Conservation (phyloP, 2,797 vertebrate species). For the Lagodon rhomboides region DNA sequence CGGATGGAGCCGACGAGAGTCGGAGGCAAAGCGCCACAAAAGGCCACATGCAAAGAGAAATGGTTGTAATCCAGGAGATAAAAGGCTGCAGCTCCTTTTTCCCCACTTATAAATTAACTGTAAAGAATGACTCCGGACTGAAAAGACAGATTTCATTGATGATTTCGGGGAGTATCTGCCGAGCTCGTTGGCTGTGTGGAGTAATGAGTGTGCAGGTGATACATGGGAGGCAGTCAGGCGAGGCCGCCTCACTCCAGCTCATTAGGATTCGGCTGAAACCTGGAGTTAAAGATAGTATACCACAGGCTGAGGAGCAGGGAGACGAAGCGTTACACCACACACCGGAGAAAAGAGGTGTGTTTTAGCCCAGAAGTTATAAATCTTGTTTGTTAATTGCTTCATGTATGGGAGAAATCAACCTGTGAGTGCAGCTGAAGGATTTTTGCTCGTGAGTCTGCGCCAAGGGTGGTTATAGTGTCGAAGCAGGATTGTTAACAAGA, state of each 20-base stretch:
- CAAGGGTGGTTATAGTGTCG: not conserved
- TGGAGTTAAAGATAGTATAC: not conserved
- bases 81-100: not conserved
- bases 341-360: not conserved
- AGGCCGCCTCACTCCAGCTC: not conserved
- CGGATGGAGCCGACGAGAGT: not conserved
- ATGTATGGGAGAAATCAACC: not conserved
- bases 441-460: not conserved
- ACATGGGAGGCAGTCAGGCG: not conserved
- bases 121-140: not conserved
- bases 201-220: not conserved
- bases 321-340: not conserved
- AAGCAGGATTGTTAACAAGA: not conserved
- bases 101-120: not conserved
- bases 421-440: too few species aligned
- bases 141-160: not conserved
- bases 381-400: not conserved
- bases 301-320: slow-evolving; percentile 25
- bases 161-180: not conserved
- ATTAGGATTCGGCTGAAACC: slow-evolving; percentile 24
- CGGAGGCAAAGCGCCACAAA: not conserved
- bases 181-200: not conserved
- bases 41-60: not conserved
- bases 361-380: not conserved
- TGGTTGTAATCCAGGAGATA: not conserved